Percentiles rank a stretch among this genome's conserved stretches.
phyloP scores from a whole-genome alignment of 2,888 invertebrate genomes.

The Pollenia griseotomentosa region DNA sequence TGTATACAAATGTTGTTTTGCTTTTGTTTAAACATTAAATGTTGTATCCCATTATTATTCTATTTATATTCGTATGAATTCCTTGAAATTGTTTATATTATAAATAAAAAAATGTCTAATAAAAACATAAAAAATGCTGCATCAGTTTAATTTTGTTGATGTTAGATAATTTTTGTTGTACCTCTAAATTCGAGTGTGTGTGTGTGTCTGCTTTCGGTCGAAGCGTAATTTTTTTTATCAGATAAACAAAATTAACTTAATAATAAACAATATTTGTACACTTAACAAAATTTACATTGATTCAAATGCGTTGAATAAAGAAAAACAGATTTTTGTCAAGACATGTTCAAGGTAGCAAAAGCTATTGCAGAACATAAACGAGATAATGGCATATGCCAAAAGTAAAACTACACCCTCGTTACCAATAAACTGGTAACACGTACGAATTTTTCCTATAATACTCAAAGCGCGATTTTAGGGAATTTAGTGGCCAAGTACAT shows the following conservation, averaged over 20 bases:
- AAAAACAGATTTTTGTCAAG: too few relatives aligned
- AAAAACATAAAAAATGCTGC: slow-evolving; percentile 24
- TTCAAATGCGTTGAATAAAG: too few relatives aligned
- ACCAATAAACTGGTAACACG: too few relatives aligned
- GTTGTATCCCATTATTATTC: slow-evolving; percentile 15
- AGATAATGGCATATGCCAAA: too few relatives aligned
- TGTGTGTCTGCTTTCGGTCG: not conserved
- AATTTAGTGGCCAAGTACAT: too few relatives aligned
- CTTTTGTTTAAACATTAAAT: slow-evolving; percentile 29
- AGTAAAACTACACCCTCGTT: too few relatives aligned
- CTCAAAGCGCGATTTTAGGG: too few relatives aligned
- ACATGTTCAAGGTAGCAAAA: too few relatives aligned
- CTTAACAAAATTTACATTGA: not conserved
- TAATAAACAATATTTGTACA: slow-evolving; percentile 7
- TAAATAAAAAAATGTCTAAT: slow-evolving; percentile 11
- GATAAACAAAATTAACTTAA: slow-evolving; percentile 29
- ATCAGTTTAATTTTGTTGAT: slow-evolving; percentile 25
- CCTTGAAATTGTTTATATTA: slow-evolving; percentile 44
- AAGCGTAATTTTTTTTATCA: slow-evolving; percentile 23
- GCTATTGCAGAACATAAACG: too few relatives aligned
- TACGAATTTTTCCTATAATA: too few relatives aligned
- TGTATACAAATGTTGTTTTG: slow-evolving; percentile 30
- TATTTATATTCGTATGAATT: slow-evolving; percentile 45
- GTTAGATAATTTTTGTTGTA: not conserved
- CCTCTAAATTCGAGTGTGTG: not conserved